These are phyloP conservation scores for Chrysolina oricalcia DNA, from an alignment of 2,888 invertebrate genomes.

Conservation along the genomic window DNA sequence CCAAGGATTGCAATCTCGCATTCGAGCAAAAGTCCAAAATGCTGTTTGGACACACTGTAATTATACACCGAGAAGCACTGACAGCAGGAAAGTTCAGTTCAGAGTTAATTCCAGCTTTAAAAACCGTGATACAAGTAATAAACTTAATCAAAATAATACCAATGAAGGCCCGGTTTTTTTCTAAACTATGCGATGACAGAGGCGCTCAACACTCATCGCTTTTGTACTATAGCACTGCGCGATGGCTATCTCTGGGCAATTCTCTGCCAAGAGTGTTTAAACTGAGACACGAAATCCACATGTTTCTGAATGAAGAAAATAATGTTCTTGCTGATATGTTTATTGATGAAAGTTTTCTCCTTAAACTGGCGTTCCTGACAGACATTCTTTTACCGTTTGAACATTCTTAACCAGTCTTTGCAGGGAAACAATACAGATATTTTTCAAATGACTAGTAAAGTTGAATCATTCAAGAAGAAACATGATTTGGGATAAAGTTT, in stretches of 20 bases:
- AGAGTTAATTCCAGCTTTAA: conserved; percentile 34
- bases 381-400: conserved; percentile 4
- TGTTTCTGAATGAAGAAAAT: conserved; percentile 28
- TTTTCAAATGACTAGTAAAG: conserved; percentile 7
- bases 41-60: conserved; percentile 47
- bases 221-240: conserved; percentile 27
- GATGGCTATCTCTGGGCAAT: conserved; percentile 39
- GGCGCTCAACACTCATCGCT: conserved; percentile 29
- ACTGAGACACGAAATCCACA: conserved; percentile 43
- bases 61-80: conserved; percentile 42
- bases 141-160: conserved; percentile 44
- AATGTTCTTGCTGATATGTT: conserved; percentile 3
- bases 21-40: conserved; percentile 33
- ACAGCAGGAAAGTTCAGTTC: conserved; percentile 8
- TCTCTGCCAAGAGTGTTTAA: conserved; percentile 45
- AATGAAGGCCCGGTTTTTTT: conserved; percentile 42
- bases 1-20: conserved; percentile 33
- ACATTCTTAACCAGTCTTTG: conserved; percentile 1
- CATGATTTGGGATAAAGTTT: conserved; percentile 19
- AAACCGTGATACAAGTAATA: conserved; percentile 36
- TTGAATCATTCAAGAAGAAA: conserved; percentile 17
- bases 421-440: neutral
- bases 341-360: conserved; percentile 9
- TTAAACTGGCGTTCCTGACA: conserved; percentile 10
- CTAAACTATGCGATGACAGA: conserved; percentile 29